Conservation (phyloP, 2,888 invertebrate genomes). For the Autographa gamma region DNA sequence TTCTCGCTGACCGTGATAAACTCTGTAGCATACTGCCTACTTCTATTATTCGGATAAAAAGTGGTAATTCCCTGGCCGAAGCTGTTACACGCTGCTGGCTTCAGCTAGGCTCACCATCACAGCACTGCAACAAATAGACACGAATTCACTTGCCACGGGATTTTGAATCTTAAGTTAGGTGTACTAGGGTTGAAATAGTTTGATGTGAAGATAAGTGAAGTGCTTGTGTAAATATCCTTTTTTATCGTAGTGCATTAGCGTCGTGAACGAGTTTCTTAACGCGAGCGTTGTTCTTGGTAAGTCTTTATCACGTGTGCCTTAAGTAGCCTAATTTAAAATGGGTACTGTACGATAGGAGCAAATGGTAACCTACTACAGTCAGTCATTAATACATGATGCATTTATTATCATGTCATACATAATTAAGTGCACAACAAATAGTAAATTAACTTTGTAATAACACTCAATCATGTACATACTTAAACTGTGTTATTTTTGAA, state of each 20-base stretch:
- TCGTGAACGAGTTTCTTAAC: constrained; percentile 1
- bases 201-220: background rate
- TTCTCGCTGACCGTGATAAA: background rate
- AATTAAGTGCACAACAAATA: too few species aligned
- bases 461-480: too few species aligned
- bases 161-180: background rate
- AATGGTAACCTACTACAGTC: background rate
- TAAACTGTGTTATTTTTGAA: too few species aligned
- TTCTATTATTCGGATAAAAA: background rate
- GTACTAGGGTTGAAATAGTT: background rate
- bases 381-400: too few species aligned
- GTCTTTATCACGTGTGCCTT: background rate
- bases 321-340: background rate
- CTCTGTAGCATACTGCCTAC: background rate
- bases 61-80: background rate
- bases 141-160: background rate
- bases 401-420: too few species aligned
- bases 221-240: background rate
- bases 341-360: background rate
- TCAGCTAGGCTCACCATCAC: constrained; percentile 3
- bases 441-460: too few species aligned
- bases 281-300: background rate
- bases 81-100: constrained; percentile 1
- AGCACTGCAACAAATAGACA: background rate
- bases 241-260: background rate